Conservation (phyloP, 2,888 invertebrate species). For the Germaria angustata region DNA sequence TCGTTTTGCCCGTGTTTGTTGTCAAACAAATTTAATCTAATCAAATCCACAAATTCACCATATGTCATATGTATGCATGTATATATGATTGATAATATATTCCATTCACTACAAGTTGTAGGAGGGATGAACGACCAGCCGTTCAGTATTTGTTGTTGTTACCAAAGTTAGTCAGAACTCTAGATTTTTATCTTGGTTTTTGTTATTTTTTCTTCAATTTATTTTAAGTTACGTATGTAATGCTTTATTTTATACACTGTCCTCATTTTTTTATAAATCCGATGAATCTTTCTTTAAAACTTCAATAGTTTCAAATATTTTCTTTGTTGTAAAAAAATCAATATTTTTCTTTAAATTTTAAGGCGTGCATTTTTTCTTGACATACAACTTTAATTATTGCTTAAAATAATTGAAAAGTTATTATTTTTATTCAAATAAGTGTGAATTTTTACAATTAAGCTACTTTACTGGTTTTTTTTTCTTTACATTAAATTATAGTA, state of each 20-base stretch:
- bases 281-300: neutral
- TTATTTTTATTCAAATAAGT: neutral
- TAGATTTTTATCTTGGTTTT: constrained; percentile 44
- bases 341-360: constrained; percentile 28
- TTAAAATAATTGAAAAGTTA: neutral
- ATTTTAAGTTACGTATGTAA: constrained; percentile 36
- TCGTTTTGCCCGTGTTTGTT: neutral
- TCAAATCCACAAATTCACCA: constrained; percentile 29
- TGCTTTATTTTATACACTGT: neutral
- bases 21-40: neutral
- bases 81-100: neutral
- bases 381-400: neutral
- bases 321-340: constrained; percentile 52
- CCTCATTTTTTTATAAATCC: neutral
- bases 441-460: neutral
- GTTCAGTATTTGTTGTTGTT: constrained; percentile 23
- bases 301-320: neutral
- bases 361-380: neutral
- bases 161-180: constrained; percentile 36
- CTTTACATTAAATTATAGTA: constrained; percentile 6
- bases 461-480: constrained; percentile 14
- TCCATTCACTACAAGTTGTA: neutral
- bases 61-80: constrained; percentile 17
- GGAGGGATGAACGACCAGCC: constrained; percentile 33
- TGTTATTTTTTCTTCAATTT: neutral